phyloP scores from a whole-genome alignment of 2,888 invertebrate genomes.

The Apocheima hispidaria region DNA sequence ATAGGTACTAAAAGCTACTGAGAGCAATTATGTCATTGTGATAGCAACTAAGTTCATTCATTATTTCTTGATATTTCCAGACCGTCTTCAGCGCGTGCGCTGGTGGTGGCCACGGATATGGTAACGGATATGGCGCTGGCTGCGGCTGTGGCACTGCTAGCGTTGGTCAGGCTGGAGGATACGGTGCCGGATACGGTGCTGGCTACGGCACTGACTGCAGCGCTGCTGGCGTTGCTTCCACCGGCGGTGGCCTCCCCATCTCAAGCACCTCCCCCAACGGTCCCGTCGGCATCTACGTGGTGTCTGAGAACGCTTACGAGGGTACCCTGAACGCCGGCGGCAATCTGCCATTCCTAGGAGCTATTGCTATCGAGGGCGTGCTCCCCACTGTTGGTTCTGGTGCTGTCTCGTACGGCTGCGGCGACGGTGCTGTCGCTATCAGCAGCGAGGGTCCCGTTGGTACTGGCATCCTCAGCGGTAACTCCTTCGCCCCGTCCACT shows the following conservation, averaged over 20 bases:
- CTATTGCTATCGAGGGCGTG: conserved; percentile 52
- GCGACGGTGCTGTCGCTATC: conserved; percentile 46
- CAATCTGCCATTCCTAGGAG: conserved; percentile 52
- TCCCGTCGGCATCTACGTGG: conserved; percentile 51
- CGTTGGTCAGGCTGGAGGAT: conserved; percentile 31
- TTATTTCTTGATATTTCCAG: conserved; percentile 17
- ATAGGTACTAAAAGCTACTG: too few relatives aligned
- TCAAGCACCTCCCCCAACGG: conserved; percentile 51
- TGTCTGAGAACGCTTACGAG: conserved; percentile 54
- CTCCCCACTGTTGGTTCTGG: conserved; percentile 56
- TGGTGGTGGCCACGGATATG: neutral
- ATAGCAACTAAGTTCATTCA: neutral
- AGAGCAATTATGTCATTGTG: too few relatives aligned
- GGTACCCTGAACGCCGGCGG: conserved; percentile 51
- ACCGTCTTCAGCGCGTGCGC: conserved; percentile 26
- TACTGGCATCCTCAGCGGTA: conserved; percentile 15
- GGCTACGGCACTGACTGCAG: conserved; percentile 6
- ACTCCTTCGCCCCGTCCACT: conserved; percentile 18
- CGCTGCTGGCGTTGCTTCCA: conserved; percentile 21
- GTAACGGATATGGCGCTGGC: neutral
- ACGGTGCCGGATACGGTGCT: conserved; percentile 14
- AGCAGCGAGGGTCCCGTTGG: conserved; percentile 29
- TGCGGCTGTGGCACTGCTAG: too few relatives aligned
- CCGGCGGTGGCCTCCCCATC: conserved; percentile 45
- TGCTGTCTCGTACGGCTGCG: conserved; percentile 55